Evolutionary conservation across 2,888 invertebrate genomes (phyloP), one percentile per base, ranked within the genome.

Genomic region (Pyrochroa serraticornis): DNA sequence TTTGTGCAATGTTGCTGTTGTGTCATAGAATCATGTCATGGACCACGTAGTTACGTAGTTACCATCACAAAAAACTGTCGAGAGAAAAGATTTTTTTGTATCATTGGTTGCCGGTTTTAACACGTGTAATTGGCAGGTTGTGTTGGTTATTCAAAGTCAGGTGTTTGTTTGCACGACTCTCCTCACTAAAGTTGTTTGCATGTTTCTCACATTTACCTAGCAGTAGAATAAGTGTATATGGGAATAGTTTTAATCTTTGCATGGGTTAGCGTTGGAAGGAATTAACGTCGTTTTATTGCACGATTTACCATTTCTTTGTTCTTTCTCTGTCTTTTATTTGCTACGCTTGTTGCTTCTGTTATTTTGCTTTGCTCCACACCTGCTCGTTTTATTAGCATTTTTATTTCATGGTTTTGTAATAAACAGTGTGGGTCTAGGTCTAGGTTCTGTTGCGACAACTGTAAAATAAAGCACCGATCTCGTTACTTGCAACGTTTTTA

Each of bases 1-100:
- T 71, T 74, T 75, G 76, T 77, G 77, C 75, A 76, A 75, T 76
- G 75, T 76, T 67, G 67, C 71, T 42, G 41, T 51, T 41, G 49
- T 41, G 33, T 49, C 39, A 22, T 22, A 22, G 22, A 22, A 22
- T 22, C 22, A 22, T 22, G 22, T 22, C 51, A 51, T 51, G 37
- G 31, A 43, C 36, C 51, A 38, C 12, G 47, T 54, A 54, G 48
- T 41, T 48, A 22, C n/a, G n/a, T n/a, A n/a, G n/a, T n/a, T 22
- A 22, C 22, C 22, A 22, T 22, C 22, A 22, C 22, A 22, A 22
- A 22, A 22, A 22, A 22, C 22, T 22, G 5, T 22, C 3, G 22
- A 22, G 22, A 22, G 22, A 22, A 22, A 22, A 22, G 22, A 3
- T 22, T 22, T 22, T 9, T 35, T n/a, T 35, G 10, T 35, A 10